These are phyloP conservation scores for Myotis findleyi DNA, from an alignment of 2,797 vertebrate species.

Conservation along the genomic window DNA sequence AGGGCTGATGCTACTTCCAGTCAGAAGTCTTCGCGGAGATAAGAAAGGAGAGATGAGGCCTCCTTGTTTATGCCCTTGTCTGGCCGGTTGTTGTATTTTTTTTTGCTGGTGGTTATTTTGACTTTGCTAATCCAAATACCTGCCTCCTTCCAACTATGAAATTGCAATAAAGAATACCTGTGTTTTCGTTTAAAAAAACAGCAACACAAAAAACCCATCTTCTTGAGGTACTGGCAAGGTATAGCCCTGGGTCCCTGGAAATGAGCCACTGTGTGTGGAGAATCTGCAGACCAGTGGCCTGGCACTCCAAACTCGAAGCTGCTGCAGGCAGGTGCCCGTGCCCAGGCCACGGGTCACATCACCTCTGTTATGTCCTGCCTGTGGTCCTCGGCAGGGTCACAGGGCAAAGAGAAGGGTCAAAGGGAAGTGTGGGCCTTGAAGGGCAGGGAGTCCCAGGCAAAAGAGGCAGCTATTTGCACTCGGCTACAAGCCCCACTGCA, in stretches of 20 bases:
- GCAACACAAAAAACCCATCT: not conserved
- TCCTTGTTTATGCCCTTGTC: not conserved
- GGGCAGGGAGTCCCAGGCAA: not conserved
- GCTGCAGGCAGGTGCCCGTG: not conserved
- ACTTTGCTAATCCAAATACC: not conserved
- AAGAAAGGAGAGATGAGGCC: not conserved
- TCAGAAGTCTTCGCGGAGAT: not conserved
- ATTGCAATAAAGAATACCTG: not conserved
- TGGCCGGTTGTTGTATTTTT: not conserved
- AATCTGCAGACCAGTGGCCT: not conserved
- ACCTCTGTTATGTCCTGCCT: not conserved
- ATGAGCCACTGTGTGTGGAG: accelerated
- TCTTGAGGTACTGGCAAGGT: not conserved
- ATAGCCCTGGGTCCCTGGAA: not conserved
- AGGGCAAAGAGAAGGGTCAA: not conserved
- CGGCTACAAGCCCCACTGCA: not conserved
- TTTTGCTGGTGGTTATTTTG: not conserved
- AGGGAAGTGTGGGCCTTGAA: not conserved
- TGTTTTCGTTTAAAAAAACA: not conserved
- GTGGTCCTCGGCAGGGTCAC: not conserved
- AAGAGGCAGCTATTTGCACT: not conserved
- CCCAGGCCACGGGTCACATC: not conserved
- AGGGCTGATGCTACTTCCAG: not conserved
- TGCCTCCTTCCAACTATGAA: not conserved
- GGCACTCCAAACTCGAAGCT: not conserved